These are phyloP conservation scores for Allolobophora icterica DNA, from an alignment of 2,888 invertebrate species.

Conservation along the genomic window DNA sequence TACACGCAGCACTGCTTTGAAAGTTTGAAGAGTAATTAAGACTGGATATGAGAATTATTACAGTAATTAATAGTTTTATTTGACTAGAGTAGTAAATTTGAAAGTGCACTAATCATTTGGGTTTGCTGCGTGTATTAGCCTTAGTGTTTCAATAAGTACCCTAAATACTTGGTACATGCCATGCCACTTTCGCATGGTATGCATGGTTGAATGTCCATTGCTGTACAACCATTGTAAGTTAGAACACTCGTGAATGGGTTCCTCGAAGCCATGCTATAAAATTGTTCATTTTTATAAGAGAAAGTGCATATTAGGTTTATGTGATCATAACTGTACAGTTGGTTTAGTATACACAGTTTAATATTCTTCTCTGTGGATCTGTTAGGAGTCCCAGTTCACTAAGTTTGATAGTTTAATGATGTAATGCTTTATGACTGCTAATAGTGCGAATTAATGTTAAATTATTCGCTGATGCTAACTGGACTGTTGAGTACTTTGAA, in stretches of 20 bases:
- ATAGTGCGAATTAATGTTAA: background rate
- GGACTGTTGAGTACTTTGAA: background rate
- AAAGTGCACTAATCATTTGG: background rate
- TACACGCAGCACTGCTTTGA: background rate
- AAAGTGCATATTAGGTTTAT: too few relatives aligned
- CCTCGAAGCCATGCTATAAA: too few relatives aligned
- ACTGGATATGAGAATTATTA: constrained; percentile 17
- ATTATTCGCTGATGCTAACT: background rate
- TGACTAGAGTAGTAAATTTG: background rate
- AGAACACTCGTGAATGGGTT: too few relatives aligned
- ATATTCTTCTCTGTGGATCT: background rate
- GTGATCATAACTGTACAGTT: too few relatives aligned
- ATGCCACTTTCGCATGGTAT: background rate
- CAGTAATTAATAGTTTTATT: constrained; percentile 13
- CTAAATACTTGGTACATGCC: background rate
- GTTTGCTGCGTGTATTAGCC: background rate
- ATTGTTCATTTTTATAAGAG: too few relatives aligned
- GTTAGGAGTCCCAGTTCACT: background rate
- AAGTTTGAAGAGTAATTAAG: constrained; percentile 7
- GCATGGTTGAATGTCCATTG: background rate
- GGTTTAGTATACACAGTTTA: too few relatives aligned
- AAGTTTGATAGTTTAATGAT: background rate
- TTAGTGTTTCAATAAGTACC: background rate
- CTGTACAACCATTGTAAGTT: too few relatives aligned
- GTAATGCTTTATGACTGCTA: too few relatives aligned